Evolutionary conservation across 2,113 vertebrate species (phyloP).

Genomic region (Myocastor coypus): DNA sequence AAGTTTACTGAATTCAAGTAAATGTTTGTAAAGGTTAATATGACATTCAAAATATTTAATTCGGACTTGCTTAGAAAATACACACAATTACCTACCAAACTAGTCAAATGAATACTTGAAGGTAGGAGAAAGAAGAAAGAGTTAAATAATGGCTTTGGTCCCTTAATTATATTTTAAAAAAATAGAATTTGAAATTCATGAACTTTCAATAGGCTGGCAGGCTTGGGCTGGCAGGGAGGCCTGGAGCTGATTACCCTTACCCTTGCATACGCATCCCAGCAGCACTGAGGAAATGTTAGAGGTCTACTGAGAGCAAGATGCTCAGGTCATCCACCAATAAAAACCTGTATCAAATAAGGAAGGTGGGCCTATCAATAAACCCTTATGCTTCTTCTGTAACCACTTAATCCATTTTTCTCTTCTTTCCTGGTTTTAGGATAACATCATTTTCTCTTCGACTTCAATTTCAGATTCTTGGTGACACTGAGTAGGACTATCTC

Average conservation of each 20-base stretch:
- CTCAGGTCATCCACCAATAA: background rate
- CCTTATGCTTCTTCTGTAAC: background rate
- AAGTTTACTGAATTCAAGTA: slow-evolving; percentile 3
- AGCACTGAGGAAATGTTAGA: slow-evolving; percentile 32
- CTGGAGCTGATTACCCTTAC: slow-evolving; percentile 79
- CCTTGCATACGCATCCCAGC: background rate
- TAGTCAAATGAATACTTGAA: slow-evolving; percentile 76
- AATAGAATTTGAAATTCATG: slow-evolving; percentile 49
- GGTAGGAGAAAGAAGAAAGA: slow-evolving; percentile 67
- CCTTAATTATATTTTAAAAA: slow-evolving; percentile 77
- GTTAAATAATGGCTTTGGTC: slow-evolving; percentile 81
- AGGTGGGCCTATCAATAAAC: background rate
- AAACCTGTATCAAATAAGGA: background rate
- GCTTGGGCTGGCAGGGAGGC: slow-evolving; percentile 65
- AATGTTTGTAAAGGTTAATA: slow-evolving; percentile 61
- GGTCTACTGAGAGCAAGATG: slow-evolving; percentile 8
- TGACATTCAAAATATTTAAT: slow-evolving; percentile 58
- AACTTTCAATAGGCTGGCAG: slow-evolving; percentile 78
- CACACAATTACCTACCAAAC: slow-evolving; percentile 41
- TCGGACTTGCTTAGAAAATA: slow-evolving; percentile 62
- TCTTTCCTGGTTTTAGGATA: background rate
- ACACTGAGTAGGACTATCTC: background rate
- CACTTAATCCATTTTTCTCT: background rate
- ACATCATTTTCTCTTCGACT: slow-evolving; percentile 4
- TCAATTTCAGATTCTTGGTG: background rate